Evolutionary conservation across 1,140 invertebrate species (phyloP), one percentile per base, ranked within the genome.

Genomic region (Trinorchestia longiramus): DNA sequence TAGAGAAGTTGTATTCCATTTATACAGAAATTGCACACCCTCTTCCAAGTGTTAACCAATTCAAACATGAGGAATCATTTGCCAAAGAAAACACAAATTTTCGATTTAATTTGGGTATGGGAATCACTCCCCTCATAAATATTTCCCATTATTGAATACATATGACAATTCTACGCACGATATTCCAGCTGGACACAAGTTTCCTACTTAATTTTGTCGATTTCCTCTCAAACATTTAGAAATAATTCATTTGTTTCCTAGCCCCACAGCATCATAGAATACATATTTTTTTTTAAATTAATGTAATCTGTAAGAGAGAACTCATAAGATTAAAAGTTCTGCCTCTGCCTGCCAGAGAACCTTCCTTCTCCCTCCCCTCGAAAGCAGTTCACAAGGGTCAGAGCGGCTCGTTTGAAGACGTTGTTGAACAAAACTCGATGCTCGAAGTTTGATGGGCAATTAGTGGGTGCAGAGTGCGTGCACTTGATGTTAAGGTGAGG

Each of bases 401-500:
- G 92, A 43, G 92, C 23, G 0, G 92, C 92, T 94, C 92, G 92
- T 94, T 94, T 94, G 92, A 94, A 94, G 92, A 47, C 92, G 44
- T 8, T 45, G 92, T 40, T 47, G 92, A n/a, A 43, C 43, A 94
- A 94, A 94, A 94, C 92, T 45, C 44, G 44, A 0, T 23, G 92
- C 88, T 11, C 92, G 8, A 94, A 94, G 43, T 94, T 94, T 94
- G 92, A 94, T 94, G 43, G 92, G 92, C 92, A 94, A 94, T 94
- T 94, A 94, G 43, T 17, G 92, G 43, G 92, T 94, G 44, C 92
- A 47, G 92, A 44, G 92, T 42, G 88, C 92, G 44, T 43, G 44
- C 43, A 43, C 44, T 45, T 43, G 36, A n/a, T 45, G 92, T 40
- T 94, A 23, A 94, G 44, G 44, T 94, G 43, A 94, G 41, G 41